A percentile compares a stretch with the other conserved stretches of the same genome.
Evolutionary conservation across 2,888 invertebrate species (phyloP).

Genomic region (Callosobruchus maculatus): DNA sequence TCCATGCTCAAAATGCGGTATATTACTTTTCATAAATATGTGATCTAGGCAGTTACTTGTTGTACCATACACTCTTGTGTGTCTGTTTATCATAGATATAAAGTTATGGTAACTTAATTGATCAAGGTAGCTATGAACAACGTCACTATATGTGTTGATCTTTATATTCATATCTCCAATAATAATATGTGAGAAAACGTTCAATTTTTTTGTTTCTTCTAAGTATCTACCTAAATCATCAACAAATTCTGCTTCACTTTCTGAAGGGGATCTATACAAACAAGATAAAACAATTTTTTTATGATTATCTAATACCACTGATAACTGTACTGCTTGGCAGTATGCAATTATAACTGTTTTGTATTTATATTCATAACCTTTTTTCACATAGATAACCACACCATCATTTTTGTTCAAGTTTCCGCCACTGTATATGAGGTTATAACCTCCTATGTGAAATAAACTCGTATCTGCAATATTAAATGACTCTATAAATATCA

Average conservation of each 20-base stretch:
- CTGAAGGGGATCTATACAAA: slow-evolving; percentile 2
- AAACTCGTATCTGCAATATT: slow-evolving; percentile 1
- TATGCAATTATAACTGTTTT: background rate
- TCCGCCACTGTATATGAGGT: slow-evolving; percentile 1
- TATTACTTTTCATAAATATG: too few relatives aligned
- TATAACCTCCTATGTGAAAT: background rate
- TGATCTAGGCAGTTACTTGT: too few relatives aligned
- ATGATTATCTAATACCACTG: background rate
- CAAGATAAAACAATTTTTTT: slow-evolving; percentile 4
- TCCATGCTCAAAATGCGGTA: too few relatives aligned
- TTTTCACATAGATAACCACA: slow-evolving; percentile 2
- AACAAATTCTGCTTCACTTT: background rate
- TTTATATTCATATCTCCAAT: too few relatives aligned
- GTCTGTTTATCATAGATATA: too few relatives aligned
- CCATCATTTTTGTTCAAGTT: slow-evolving; percentile 4
- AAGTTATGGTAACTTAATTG: too few relatives aligned
- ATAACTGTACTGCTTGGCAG: slow-evolving; percentile 1
- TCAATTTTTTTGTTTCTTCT: too few relatives aligned
- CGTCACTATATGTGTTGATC: too few relatives aligned
- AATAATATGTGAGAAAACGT: too few relatives aligned
- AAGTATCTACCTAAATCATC: too few relatives aligned
- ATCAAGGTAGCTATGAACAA: too few relatives aligned
- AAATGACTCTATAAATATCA: slow-evolving; percentile 1
- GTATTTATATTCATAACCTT: background rate
- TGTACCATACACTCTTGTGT: too few relatives aligned